Percentiles rank a stretch among this genome's conserved stretches.
These are phyloP conservation scores for Leptodactylus fuscus DNA, from an alignment of 2,113 vertebrate species.

Conservation along the genomic window DNA sequence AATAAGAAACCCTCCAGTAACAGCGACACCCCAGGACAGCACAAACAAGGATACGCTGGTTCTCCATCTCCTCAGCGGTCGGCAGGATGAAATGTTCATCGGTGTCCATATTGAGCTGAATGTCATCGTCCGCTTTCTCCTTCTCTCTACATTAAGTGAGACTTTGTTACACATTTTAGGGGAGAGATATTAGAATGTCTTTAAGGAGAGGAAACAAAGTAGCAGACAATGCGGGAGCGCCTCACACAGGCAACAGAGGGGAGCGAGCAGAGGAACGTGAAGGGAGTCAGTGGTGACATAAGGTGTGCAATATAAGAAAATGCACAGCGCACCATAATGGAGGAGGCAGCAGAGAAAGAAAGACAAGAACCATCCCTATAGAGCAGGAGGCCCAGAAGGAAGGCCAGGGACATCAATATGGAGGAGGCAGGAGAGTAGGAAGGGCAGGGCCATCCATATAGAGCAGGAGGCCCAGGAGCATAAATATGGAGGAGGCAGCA, in stretches of 20 bases:
- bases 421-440: neutral
- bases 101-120: constrained; percentile 86
- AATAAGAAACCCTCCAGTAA: neutral
- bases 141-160: constrained; percentile 17
- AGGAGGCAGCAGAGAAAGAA: neutral
- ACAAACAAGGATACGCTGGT: constrained; percentile 81
- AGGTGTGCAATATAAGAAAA: too few relatives aligned
- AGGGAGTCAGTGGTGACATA: too few relatives aligned
- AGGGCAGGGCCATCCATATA: too few relatives aligned
- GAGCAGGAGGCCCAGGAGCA: too few relatives aligned
- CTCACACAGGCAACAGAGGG: too few relatives aligned
- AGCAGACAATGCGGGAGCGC: neutral
- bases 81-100: constrained; percentile 84
- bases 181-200: neutral
- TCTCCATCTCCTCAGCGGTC: constrained; percentile 79
- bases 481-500: too few relatives aligned
- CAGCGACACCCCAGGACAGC: too few relatives aligned
- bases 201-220: neutral
- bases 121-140: constrained; percentile 67
- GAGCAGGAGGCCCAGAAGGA: neutral
- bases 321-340: neutral
- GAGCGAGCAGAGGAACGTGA: too few relatives aligned
- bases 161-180: too few relatives aligned
- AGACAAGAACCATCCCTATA: neutral
- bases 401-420: neutral